phyloP scores from a whole-genome alignment of 2,113 vertebrate species.

The Tachysurus vachellii region DNA sequence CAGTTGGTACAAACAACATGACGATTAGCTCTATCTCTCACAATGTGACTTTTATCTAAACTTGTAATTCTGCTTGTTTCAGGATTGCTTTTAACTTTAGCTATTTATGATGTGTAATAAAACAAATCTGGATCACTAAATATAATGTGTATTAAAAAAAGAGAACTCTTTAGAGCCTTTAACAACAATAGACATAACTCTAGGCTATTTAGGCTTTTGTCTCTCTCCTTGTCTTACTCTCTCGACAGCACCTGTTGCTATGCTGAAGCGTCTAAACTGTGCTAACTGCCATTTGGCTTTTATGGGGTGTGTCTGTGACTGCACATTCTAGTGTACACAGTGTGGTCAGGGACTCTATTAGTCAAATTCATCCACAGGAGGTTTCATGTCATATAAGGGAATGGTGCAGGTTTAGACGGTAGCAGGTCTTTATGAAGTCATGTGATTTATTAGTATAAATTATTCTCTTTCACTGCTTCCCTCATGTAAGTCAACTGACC shows the following conservation, averaged over 20 bases:
- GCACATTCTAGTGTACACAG: slow-evolving; percentile 8
- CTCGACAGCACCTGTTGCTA: slow-evolving; percentile 57
- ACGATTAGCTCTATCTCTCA: background rate
- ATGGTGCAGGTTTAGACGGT: slow-evolving; percentile 34
- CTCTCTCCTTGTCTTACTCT: slow-evolving; percentile 34
- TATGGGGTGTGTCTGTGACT: slow-evolving; percentile 23
- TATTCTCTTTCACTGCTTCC: slow-evolving; percentile 29
- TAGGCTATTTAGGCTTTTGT: slow-evolving; percentile 37
- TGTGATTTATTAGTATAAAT: slow-evolving; percentile 25
- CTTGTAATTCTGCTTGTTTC: no score
- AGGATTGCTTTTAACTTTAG: background rate
- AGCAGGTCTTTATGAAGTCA: slow-evolving; percentile 28
- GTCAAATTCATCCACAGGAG: slow-evolving; percentile 3
- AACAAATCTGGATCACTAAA: background rate
- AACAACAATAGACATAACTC: background rate
- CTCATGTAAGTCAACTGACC: slow-evolving; percentile 64
- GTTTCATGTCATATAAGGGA: background rate
- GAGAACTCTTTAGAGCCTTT: background rate
- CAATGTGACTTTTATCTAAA: background rate
- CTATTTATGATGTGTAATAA: background rate
- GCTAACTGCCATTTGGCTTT: slow-evolving; percentile 52
- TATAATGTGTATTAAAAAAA: background rate
- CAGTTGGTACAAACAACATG: background rate
- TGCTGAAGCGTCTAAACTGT: slow-evolving; percentile 62
- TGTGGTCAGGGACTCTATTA: slow-evolving; percentile 1